These are phyloP conservation scores for Lacerta viridis DNA, from an alignment of 2,797 vertebrate genomes.

Conservation along the genomic window DNA sequence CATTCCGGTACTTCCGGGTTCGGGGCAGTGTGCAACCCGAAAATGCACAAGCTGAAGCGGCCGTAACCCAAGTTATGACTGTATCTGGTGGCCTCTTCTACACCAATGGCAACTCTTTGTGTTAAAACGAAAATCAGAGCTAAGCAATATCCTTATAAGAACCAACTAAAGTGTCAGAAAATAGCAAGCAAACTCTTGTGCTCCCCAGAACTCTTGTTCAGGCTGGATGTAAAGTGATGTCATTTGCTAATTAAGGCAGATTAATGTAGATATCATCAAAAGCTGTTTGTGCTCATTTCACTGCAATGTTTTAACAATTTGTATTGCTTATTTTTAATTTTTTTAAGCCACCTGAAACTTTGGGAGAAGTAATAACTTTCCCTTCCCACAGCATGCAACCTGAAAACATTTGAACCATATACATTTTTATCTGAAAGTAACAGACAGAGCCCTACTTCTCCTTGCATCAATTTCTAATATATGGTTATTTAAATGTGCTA, in stretches of 20 bases:
- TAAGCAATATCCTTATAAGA: not conserved
- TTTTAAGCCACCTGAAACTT: not conserved
- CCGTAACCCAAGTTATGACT: too few relatives aligned
- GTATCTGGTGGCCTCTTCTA: not conserved
- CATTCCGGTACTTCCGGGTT: too few relatives aligned
- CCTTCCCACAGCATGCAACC: not conserved
- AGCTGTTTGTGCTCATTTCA: not conserved
- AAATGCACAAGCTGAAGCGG: too few relatives aligned
- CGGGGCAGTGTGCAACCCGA: too few relatives aligned
- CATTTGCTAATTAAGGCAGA: not conserved
- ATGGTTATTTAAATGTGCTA: conserved; percentile 18
- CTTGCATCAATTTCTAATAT: not conserved
- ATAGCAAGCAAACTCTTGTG: not conserved
- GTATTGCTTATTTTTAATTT: not conserved
- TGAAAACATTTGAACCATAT: conserved; percentile 3
- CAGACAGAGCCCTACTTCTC: not conserved
- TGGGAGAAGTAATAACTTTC: not conserved
- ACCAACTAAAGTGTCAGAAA: not conserved
- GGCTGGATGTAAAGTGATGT: not conserved
- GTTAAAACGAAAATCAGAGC: not conserved
- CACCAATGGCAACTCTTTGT: rapidly evolving
- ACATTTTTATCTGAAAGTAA: conserved; percentile 30
- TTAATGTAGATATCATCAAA: not conserved
- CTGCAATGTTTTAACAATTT: not conserved
- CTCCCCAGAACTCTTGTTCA: not conserved